These are phyloP conservation scores for Abscondita cerata DNA, from an alignment of 2,888 invertebrate genomes.

Conservation along the genomic window DNA sequence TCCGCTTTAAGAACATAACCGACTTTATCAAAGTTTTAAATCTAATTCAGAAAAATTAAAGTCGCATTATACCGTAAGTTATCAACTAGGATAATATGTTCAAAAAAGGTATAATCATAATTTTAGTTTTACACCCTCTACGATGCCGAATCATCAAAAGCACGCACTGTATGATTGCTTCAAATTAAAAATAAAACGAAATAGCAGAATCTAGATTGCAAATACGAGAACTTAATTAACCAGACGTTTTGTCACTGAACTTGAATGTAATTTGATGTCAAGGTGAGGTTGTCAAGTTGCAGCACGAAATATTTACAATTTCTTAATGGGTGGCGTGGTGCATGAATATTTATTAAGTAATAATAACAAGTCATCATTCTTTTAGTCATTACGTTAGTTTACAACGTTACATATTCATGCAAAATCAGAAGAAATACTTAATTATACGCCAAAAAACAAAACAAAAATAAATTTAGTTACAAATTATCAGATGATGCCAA, in stretches of 20 bases:
- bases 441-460: not conserved
- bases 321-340: constrained; percentile 8
- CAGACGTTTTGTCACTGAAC: constrained; percentile 24
- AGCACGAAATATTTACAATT: not conserved
- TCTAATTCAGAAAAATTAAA: not conserved
- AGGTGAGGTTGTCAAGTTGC: constrained; percentile 16
- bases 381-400: constrained; percentile 8
- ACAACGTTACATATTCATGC: not conserved
- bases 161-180: no score
- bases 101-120: no score
- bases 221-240: constrained; percentile 17
- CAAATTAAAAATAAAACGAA: no score
- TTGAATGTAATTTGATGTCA: constrained; percentile 23
- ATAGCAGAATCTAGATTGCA: no score
- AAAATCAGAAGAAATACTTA: not conserved
- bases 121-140: no score
- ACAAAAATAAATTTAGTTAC: not conserved
- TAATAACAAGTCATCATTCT: constrained; percentile 16
- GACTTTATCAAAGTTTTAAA: constrained; percentile 1
- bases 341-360: constrained; percentile 22
- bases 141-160: no score
- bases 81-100: no score
- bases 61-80: no score
- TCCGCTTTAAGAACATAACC: not conserved
- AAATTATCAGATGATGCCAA: no score